Evolutionary conservation across 64 coral and sea anemone species (phyloP), one percentile per base, ranked within the genome.

Genomic region (Montipora sp.): DNA sequence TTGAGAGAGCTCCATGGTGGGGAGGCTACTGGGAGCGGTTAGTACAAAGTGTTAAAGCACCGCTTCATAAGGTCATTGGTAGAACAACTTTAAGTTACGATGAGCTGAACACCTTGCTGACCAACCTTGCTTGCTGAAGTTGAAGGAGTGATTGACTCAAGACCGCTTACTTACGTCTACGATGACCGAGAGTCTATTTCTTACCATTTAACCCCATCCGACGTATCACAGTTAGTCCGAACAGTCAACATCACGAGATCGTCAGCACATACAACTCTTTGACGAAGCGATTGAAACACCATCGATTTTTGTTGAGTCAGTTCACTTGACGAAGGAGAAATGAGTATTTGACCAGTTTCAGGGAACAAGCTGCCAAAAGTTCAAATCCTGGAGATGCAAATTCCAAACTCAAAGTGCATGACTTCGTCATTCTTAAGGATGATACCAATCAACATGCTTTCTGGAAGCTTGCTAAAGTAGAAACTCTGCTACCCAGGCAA

Each of bases 1-100:
- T 86, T 6, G 27, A 86, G 47, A 86, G 46, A 51, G 83, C 67
- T 13, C 83, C 66, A 3, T 73, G 83, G 83, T 87, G 83, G 83
- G 83, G 58, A 51, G 83, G 83, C 8, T 51, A 73, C 12, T 87
- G 47, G 65, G 49, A 83, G 57, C n/a, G 59, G n/a, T 43, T 86
- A 11, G 63, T 86, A 13, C 65, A 13, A 48, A 86, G 27, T 45
- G 9, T 86, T 8, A 73, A 86, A 47, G 18, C 61, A 48, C 70
- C 61, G 8, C 15, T 86, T 5, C 44, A 86, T 7, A 84, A 66
- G 12, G 20, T 48, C 14, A 69, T 86, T 71, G 63, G 83, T 48
- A 21, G 59, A 47, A 19, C 59, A 3, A 71, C 83, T 14, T 5
- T 84, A 7, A 86, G 36, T 48, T 86, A 48, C 66, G 63, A 86